Conservation (phyloP, 1,140 invertebrate species). For the Euborellia annulipes region DNA sequence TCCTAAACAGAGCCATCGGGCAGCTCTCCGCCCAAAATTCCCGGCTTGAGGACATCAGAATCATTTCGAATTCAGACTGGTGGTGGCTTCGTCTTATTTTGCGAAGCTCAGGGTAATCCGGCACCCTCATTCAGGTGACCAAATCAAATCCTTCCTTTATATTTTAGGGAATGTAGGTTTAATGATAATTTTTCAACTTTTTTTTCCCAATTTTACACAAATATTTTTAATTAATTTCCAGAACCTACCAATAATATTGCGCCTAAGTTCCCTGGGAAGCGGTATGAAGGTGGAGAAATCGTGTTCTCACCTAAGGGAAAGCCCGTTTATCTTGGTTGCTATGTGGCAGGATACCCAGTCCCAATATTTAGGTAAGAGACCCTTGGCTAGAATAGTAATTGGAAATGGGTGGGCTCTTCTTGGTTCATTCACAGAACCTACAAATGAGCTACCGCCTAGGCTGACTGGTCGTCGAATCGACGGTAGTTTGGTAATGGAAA, state of each 20-base stretch:
- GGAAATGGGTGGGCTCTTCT: too few species aligned
- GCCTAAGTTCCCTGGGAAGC: slow-evolving; percentile 15
- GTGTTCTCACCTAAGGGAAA: slow-evolving; percentile 7
- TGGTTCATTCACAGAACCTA: slow-evolving; percentile 28
- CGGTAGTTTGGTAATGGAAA: slow-evolving; percentile 10
- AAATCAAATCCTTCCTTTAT: background rate
- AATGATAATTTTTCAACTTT: slow-evolving; percentile 1
- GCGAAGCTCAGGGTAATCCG: slow-evolving; percentile 28
- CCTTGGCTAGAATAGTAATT: too few species aligned
- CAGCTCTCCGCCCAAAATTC: slow-evolving; percentile 18
- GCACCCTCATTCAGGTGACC: slow-evolving; percentile 23
- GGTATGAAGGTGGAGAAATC: slow-evolving; percentile 20
- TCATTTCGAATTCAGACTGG: background rate
- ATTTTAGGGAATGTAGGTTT: too few species aligned
- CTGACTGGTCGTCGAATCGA: slow-evolving; percentile 26
- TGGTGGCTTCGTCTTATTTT: slow-evolving; percentile 23
- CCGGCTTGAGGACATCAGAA: slow-evolving; percentile 8
- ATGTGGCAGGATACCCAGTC: slow-evolving; percentile 20
- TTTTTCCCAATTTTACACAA: background rate
- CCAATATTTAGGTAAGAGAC: slow-evolving; percentile 19
- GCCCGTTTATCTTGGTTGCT: slow-evolving; percentile 16
- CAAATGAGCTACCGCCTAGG: slow-evolving; percentile 34
- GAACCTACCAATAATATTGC: slow-evolving; percentile 20
- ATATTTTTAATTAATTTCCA: slow-evolving; percentile 7
- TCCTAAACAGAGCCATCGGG: slow-evolving; percentile 17